These are phyloP conservation scores for Harpagoxenus sublaevis DNA, from an alignment of 2,888 invertebrate species.

Conservation along the genomic window DNA sequence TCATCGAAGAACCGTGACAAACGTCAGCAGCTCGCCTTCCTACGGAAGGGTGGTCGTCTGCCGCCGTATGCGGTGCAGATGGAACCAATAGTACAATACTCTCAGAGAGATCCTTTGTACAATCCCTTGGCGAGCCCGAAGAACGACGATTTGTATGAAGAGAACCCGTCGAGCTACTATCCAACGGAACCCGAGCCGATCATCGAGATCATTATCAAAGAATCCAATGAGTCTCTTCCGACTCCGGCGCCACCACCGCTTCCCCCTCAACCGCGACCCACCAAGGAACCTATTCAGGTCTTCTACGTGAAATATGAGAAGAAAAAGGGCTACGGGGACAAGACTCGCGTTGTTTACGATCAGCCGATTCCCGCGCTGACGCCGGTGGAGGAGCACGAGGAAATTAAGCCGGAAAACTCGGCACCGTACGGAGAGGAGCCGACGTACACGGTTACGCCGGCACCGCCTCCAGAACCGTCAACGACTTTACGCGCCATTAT, in stretches of 20 bases:
- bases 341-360: constrained; percentile 92
- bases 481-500: constrained; percentile 95
- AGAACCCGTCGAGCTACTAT: constrained; percentile 80
- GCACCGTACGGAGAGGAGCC: constrained; percentile 88
- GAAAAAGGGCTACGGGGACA: constrained; percentile 92
- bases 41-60: constrained; percentile 83
- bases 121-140: constrained; percentile 87
- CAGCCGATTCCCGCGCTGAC: constrained; percentile 93
- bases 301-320: constrained; percentile 95
- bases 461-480: constrained; percentile 88
- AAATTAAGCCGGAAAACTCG: constrained; percentile 78
- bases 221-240: constrained; percentile 94
- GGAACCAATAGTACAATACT: constrained; percentile 93
- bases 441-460: constrained; percentile 87
- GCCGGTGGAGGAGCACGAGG: constrained; percentile 90
- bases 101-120: constrained; percentile 93
- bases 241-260: constrained; percentile 88
- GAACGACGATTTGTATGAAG: constrained; percentile 85
- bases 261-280: constrained; percentile 85
- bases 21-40: constrained; percentile 81
- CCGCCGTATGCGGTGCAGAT: constrained; percentile 93
- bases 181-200: constrained; percentile 94
- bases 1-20: constrained; percentile 78
- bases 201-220: constrained; percentile 96
- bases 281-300: constrained; percentile 95